A percentile compares a stretch with the other conserved stretches of the same genome.
phyloP scores from a whole-genome alignment of 1,140 invertebrate genomes.

The Akabosia matsudoensis region DNA sequence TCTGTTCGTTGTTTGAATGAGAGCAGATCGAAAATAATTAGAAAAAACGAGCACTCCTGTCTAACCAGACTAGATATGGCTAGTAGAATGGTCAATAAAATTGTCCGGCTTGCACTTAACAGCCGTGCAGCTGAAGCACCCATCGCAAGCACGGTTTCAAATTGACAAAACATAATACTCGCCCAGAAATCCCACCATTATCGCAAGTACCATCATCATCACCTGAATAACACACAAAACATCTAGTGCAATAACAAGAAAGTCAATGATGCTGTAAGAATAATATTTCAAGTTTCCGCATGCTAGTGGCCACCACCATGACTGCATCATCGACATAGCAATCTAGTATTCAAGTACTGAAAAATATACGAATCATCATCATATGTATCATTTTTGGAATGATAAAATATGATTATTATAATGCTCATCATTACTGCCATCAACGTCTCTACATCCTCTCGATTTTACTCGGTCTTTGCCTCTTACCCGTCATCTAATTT shows the following conservation, averaged over 20 bases:
- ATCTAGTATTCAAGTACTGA: no score
- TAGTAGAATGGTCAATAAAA: constrained; percentile 15
- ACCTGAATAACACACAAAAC: background rate
- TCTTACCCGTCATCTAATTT: constrained; percentile 11
- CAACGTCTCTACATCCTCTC: background rate
- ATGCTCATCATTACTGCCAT: background rate
- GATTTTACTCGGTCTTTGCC: no score
- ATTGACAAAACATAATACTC: no score
- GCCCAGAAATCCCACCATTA: background rate
- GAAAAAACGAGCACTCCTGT: constrained; percentile 19
- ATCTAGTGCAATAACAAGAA: no score
- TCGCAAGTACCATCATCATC: background rate
- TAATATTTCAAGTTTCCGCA: no score
- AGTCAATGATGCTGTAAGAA: no score
- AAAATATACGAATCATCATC: background rate
- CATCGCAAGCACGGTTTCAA: background rate
- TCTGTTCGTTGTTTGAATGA: background rate
- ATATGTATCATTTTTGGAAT: background rate
- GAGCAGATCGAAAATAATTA: constrained; percentile 24
- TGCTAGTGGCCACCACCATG: background rate
- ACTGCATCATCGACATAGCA: no score
- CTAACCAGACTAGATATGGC: constrained; percentile 18
- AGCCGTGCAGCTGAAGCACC: background rate
- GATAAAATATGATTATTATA: background rate
- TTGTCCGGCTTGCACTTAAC: constrained; percentile 4